Conservation (phyloP, 2,797 vertebrate species). For the Nyctibius grandis region DNA sequence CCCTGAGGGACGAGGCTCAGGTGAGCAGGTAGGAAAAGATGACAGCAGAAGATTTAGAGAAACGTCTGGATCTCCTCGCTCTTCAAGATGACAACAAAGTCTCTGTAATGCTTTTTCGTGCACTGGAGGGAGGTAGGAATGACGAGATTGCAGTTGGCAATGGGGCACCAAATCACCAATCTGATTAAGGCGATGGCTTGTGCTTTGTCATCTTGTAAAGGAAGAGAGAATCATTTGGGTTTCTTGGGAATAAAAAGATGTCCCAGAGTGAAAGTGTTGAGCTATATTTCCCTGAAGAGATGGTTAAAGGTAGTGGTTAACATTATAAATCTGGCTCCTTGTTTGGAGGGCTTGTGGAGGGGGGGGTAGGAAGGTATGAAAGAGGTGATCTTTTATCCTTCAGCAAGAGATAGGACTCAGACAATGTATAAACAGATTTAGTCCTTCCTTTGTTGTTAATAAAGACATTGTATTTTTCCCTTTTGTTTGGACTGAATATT, state of each 20-base stretch:
- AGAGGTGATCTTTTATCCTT: not conserved
- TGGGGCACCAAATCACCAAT: not conserved
- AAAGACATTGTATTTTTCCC: not conserved
- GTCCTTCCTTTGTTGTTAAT: not conserved
- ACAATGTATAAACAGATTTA: not conserved
- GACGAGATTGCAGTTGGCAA: not conserved
- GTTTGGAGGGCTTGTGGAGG: not conserved
- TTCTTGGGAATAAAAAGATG: not conserved
- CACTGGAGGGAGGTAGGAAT: not conserved
- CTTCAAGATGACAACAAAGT: not conserved
- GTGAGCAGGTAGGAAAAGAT: not conserved
- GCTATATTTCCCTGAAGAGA: not conserved
- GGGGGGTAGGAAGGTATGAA: not conserved
- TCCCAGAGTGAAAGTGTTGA: not conserved
- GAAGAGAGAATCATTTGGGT: not conserved
- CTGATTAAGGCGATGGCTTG: not conserved
- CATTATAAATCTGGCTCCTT: not conserved
- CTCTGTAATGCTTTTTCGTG: rapidly evolving
- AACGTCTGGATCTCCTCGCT: not conserved
- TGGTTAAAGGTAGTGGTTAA: not conserved
- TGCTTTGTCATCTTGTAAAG: not conserved
- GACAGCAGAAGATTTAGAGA: not conserved
- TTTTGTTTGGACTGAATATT: not conserved
- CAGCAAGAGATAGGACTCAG: not conserved
- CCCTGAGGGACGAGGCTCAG: not conserved